phyloP scores from a whole-genome alignment of 2,113 vertebrate species.

The Planiliza haematocheilus region DNA sequence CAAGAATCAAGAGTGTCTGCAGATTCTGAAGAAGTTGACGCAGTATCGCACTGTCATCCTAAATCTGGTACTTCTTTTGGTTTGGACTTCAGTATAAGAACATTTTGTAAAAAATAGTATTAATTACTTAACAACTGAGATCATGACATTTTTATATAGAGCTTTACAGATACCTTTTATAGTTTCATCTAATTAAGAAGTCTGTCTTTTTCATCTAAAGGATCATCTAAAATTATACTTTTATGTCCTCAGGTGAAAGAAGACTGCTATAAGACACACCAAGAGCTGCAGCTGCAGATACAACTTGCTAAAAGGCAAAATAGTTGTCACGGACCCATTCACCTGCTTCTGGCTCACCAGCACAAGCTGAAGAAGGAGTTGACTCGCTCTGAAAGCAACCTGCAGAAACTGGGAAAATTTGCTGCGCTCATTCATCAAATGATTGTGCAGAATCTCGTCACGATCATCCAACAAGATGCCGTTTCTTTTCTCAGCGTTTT shows the following conservation, averaged over 20 bases:
- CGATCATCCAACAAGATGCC: constrained; percentile 72
- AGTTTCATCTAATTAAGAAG: not conserved
- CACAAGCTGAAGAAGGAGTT: constrained; percentile 69
- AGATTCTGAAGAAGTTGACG: constrained; percentile 75
- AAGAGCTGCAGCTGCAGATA: constrained; percentile 76
- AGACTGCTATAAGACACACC: constrained; percentile 76
- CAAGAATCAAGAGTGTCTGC: constrained; percentile 51
- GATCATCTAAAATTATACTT: not conserved
- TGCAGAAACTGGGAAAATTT: constrained; percentile 79
- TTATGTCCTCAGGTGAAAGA: constrained; percentile 79
- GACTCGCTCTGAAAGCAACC: constrained; percentile 61
- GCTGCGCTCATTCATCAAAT: constrained; percentile 81
- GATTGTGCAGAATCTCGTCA: constrained; percentile 82
- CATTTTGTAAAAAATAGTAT: not conserved
- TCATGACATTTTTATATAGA: not conserved
- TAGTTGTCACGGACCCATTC: constrained; percentile 60
- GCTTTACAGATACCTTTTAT: not conserved
- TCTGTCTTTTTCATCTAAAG: not conserved
- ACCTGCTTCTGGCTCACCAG: constrained; percentile 66
- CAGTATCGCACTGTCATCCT: constrained; percentile 69
- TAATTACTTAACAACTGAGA: not conserved
- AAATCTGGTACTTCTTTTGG: constrained; percentile 70
- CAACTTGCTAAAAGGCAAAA: constrained; percentile 49
- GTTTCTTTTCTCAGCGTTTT: constrained; percentile 75
- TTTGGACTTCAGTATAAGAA: not conserved